phyloP scores from a whole-genome alignment of 2,888 invertebrate genomes.

The Athalia circularis region DNA sequence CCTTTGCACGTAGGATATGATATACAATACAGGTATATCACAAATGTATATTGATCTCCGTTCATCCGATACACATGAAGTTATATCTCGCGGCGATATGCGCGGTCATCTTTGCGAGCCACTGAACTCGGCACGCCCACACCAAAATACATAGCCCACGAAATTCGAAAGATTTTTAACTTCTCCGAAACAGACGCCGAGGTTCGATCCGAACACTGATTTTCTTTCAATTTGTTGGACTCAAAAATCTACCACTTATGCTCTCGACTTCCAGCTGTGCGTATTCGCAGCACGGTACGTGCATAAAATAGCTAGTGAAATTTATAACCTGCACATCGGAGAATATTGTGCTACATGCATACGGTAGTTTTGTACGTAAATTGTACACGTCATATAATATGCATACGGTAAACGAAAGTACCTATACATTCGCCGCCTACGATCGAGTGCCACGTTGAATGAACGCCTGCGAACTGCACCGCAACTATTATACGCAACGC shows the following conservation, averaged over 20 bases:
- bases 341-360: background rate
- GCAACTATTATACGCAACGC: too few species aligned
- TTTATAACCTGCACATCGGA: too few species aligned
- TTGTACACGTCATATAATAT: background rate
- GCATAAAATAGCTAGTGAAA: too few species aligned
- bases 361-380: constrained; percentile 29
- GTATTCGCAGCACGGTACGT: too few species aligned
- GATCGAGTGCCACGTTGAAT: constrained; percentile 12
- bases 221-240: too few species aligned
- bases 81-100: constrained; percentile 1
- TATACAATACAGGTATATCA: too few species aligned
- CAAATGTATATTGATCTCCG: too few species aligned
- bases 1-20: background rate
- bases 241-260: too few species aligned
- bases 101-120: background rate
- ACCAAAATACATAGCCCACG: too few species aligned
- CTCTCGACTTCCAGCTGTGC: too few species aligned
- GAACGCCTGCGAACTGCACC: constrained; percentile 2
- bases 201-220: background rate
- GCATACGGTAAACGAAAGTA: constrained; percentile 29
- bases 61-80: too few species aligned
- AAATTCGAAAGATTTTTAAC: constrained; percentile 4
- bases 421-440: constrained; percentile 19
- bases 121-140: constrained; percentile 9
- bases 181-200: background rate